Evolutionary conservation across 1,140 invertebrate species (phyloP).

Genomic region (Phenacoccus solenopsis): DNA sequence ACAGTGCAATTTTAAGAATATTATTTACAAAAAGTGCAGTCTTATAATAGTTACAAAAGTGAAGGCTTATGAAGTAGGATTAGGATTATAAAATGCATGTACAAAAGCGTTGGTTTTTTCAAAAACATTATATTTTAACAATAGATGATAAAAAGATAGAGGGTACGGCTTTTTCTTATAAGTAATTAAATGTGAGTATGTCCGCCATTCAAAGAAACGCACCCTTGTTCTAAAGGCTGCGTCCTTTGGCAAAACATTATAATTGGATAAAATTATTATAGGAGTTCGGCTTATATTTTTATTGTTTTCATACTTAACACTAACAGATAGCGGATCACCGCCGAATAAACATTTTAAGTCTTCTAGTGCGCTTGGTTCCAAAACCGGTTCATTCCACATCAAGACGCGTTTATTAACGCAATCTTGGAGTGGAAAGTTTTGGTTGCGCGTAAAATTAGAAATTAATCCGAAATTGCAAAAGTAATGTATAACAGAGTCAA

Average conservation of each 20-base stretch:
- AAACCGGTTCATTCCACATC: constrained; percentile 30
- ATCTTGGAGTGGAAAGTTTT: constrained; percentile 30
- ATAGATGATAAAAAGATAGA: constrained; percentile 7
- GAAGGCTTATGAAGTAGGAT: no score
- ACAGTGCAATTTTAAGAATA: no score
- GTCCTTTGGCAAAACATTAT: constrained; percentile 24
- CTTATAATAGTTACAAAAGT: no score
- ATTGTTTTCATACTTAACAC: constrained; percentile 21
- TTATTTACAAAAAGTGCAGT: no score
- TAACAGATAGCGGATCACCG: background rate
- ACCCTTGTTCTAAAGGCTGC: constrained; percentile 19
- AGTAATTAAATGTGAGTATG: background rate
- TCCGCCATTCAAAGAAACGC: constrained; percentile 14
- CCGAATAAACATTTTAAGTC: constrained; percentile 27
- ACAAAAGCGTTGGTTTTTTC: no score
- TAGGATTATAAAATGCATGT: no score
- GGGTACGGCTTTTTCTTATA: constrained; percentile 8
- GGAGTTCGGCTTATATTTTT: constrained; percentile 21
- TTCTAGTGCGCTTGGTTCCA: constrained; percentile 25
- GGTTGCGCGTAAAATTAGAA: constrained; percentile 31
- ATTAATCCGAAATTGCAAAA: constrained; percentile 30
- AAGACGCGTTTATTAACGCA: constrained; percentile 28
- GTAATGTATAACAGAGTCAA: constrained; percentile 24
- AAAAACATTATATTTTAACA: constrained; percentile 9
- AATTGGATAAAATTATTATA: constrained; percentile 23